Evolutionary conservation across 2,113 vertebrate species (phyloP).

Genomic region (Charadrius vociferus): DNA sequence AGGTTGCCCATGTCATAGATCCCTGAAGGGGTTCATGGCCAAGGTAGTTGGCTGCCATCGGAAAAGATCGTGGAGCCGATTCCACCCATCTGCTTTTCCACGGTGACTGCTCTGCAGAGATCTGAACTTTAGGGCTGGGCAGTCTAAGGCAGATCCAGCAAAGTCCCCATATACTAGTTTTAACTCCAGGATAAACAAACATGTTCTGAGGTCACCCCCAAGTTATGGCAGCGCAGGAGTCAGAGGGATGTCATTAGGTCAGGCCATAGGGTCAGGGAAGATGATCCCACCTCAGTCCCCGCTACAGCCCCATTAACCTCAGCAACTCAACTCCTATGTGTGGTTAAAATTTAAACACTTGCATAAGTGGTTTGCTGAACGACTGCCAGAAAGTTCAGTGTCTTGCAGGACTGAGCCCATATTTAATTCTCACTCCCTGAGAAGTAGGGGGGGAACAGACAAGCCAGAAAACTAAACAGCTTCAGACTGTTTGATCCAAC

Average conservation of each 20-base stretch:
- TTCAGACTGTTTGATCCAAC: not conserved
- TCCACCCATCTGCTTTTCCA: not conserved
- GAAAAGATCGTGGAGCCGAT: rapidly evolving
- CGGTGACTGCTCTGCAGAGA: not conserved
- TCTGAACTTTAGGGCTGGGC: not conserved
- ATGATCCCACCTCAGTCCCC: not conserved
- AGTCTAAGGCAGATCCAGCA: not conserved
- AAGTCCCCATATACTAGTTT: not conserved
- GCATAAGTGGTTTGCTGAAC: constrained; percentile 35
- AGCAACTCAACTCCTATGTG: not conserved
- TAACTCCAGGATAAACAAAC: constrained; percentile 44
- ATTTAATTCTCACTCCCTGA: constrained; percentile 8
- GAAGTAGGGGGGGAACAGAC: not conserved
- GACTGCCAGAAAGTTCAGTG: not conserved
- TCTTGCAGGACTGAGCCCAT: not conserved
- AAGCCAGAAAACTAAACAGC: not conserved
- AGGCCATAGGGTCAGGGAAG: not conserved
- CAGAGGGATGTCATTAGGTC: not conserved
- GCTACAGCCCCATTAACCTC: constrained; percentile 20
- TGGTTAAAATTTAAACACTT: constrained; percentile 27
- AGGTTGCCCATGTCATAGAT: not conserved
- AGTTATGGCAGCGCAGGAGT: not conserved
- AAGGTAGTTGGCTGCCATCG: not conserved
- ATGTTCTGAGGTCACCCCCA: not conserved
- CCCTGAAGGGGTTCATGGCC: not conserved